A percentile compares a stretch with the other conserved stretches of the same genome.
Evolutionary conservation across 2,797 vertebrate species (phyloP).

Genomic region (Hylomyscus alleni): DNA sequence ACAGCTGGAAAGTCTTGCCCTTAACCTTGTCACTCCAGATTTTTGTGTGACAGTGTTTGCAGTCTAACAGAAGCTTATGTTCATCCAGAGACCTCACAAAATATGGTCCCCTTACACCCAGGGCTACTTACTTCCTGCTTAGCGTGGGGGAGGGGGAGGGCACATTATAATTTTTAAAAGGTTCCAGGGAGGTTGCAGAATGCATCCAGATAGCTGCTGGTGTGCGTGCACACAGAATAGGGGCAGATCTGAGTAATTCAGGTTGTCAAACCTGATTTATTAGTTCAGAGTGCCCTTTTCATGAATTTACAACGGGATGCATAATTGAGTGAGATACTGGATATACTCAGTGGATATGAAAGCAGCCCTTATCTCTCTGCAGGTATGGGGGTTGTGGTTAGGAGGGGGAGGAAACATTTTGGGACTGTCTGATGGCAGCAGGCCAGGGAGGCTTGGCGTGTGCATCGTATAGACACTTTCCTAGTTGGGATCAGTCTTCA

Average conservation of each 20-base stretch:
- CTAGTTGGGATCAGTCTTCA: neutral
- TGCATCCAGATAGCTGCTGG: neutral
- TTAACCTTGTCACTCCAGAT: neutral
- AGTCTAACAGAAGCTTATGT: neutral
- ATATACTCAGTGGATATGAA: neutral
- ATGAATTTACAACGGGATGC: neutral
- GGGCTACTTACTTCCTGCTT: neutral
- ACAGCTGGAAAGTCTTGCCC: neutral
- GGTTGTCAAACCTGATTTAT: neutral
- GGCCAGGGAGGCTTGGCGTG: neutral
- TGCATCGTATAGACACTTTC: neutral
- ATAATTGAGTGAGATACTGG: neutral
- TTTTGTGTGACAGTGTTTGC: neutral
- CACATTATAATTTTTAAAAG: slow-evolving; percentile 25
- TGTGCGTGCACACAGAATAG: neutral
- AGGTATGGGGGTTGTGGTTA: neutral
- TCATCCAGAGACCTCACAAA: neutral
- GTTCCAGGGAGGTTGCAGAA: neutral
- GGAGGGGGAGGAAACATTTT: neutral
- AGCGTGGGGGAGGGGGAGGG: neutral
- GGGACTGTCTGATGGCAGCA: neutral
- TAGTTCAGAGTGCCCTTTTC: neutral
- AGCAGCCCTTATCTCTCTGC: neutral
- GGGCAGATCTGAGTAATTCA: neutral
- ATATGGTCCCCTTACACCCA: neutral